Evolutionary conservation across 2,888 invertebrate species (phyloP).

Genomic region (Cephus nigrinus): DNA sequence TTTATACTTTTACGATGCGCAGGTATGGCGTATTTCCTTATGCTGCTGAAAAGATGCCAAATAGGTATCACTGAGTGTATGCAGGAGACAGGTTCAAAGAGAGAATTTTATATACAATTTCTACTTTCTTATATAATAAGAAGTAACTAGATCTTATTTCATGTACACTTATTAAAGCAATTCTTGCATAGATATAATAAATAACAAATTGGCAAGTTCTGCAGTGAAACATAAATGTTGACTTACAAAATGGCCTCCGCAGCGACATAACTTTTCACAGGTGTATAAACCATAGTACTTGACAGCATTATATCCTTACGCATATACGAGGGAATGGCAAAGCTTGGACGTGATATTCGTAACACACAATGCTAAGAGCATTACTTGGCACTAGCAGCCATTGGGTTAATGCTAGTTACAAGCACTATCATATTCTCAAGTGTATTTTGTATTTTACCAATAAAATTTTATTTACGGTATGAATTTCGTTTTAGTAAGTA

Average conservation of each 20-base stretch:
- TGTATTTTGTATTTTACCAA: neutral
- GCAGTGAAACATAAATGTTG: neutral
- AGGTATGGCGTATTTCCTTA: neutral
- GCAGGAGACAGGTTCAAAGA: no score
- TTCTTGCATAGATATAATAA: neutral
- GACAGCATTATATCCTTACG: no score
- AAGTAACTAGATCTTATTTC: neutral
- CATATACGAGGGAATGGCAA: neutral
- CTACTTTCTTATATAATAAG: no score
- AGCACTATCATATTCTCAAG: neutral
- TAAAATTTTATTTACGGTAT: neutral
- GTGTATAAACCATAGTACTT: no score
- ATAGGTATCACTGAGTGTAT: no score
- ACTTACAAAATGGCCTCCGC: neutral
- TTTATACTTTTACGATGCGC: neutral
- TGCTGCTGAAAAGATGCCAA: neutral
- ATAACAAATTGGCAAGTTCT: neutral
- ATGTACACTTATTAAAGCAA: neutral
- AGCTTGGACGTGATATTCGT: neutral
- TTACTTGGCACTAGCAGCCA: neutral
- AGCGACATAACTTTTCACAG: no score
- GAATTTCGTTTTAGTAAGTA: neutral
- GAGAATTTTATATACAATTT: no score
- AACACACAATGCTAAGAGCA: neutral
- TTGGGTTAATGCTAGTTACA: neutral